These are phyloP conservation scores for Acleris laterana DNA, from an alignment of 2,888 invertebrate species.

Conservation along the genomic window DNA sequence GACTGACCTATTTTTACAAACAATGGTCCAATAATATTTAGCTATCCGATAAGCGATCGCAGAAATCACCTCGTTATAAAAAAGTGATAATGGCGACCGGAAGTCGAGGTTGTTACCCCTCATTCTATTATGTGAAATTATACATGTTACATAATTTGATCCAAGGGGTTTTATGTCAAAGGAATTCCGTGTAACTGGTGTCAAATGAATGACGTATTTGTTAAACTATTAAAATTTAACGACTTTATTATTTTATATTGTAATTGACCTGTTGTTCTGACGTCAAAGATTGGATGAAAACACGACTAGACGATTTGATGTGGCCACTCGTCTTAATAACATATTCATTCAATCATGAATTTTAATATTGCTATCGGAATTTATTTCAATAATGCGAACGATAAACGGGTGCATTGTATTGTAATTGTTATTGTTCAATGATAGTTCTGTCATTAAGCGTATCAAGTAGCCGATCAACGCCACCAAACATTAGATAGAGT, in stretches of 20 bases:
- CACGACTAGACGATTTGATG: slow-evolving; percentile 1
- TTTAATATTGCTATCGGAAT: slow-evolving; percentile 21
- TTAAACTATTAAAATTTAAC: too few species aligned
- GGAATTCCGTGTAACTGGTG: too few species aligned
- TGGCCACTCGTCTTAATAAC: slow-evolving; percentile 3
- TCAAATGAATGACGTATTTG: too few species aligned
- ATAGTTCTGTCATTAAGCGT: slow-evolving; percentile 12
- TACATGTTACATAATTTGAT: slow-evolving; percentile 9
- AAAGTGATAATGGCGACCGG: slow-evolving; percentile 29
- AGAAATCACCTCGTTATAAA: slow-evolving; percentile 24
- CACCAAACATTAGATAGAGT: slow-evolving; percentile 6
- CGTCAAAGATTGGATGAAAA: slow-evolving; percentile 9
- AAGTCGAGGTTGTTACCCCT: slow-evolving; percentile 33
- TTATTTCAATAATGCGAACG: slow-evolving; percentile 31
- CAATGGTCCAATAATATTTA: slow-evolving; percentile 22
- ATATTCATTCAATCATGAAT: slow-evolving; percentile 16
- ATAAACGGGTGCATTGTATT: slow-evolving; percentile 35
- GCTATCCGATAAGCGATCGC: slow-evolving; percentile 24
- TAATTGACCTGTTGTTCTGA: slow-evolving; percentile 13
- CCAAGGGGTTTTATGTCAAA: too few species aligned
- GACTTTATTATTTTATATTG: slow-evolving; percentile 2
- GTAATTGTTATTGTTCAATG: slow-evolving; percentile 34
- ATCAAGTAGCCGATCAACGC: slow-evolving; percentile 9
- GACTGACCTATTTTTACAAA: slow-evolving; percentile 15
- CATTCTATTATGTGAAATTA: slow-evolving; percentile 1